Percentiles rank a stretch among this genome's conserved stretches.
These are phyloP conservation scores for Eublepharis macularius DNA, from an alignment of 2,113 vertebrate genomes.

Conservation along the genomic window DNA sequence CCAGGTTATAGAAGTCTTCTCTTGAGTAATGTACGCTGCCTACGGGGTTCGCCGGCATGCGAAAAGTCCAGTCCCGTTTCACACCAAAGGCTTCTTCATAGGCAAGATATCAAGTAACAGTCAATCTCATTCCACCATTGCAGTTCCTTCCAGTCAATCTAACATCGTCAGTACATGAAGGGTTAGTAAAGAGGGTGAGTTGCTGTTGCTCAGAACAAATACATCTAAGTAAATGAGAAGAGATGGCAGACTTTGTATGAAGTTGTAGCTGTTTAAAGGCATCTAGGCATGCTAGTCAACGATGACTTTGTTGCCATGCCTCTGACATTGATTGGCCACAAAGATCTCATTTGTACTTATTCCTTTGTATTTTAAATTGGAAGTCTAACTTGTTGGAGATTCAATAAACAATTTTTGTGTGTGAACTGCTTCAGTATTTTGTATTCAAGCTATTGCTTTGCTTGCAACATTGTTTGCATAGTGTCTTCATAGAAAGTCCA, in stretches of 20 bases:
- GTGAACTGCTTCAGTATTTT: not conserved
- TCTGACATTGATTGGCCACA: not conserved
- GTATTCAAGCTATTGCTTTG: not conserved
- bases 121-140: too few relatives aligned
- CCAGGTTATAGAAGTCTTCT: too few relatives aligned
- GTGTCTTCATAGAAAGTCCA: not conserved
- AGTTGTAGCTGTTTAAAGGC: not conserved
- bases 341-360: not conserved
- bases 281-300: not conserved
- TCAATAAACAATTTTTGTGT: not conserved
- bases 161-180: not conserved
- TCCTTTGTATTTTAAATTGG: not conserved
- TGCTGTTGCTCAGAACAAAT: not conserved
- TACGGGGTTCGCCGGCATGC: too few relatives aligned
- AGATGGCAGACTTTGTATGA: not conserved
- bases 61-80: too few relatives aligned
- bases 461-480: not conserved
- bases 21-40: too few relatives aligned
- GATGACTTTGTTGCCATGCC: not conserved
- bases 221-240: not conserved
- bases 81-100: too few relatives aligned
- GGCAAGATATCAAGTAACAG: too few relatives aligned
- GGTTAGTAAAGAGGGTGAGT: not conserved
- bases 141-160: too few relatives aligned
- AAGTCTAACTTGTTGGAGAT: not conserved